phyloP scores from a whole-genome alignment of 2,113 vertebrate species.

The Miniopterus natalensis region DNA sequence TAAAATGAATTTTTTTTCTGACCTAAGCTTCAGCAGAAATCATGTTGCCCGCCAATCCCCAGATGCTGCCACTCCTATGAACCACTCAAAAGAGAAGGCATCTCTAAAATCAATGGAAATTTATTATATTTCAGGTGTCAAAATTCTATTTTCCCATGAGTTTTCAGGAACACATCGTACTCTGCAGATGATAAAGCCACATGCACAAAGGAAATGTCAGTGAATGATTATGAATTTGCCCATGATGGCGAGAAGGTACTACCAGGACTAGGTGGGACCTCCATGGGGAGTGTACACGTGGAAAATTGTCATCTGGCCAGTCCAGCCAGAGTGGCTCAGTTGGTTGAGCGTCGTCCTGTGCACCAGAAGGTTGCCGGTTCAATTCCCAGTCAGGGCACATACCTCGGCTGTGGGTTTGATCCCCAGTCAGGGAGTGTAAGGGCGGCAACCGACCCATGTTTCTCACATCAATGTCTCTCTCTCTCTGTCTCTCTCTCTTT shows the following conservation, averaged over 20 bases:
- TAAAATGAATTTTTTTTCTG: background rate
- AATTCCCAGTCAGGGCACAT: too few relatives aligned
- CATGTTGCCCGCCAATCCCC: background rate
- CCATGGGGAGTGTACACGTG: background rate
- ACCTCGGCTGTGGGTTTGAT: too few relatives aligned
- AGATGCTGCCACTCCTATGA: background rate
- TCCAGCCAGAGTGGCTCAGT: too few relatives aligned
- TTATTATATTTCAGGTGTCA: background rate
- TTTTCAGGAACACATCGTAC: background rate
- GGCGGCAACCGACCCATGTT: too few relatives aligned
- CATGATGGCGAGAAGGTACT: background rate
- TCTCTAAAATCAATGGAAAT: conserved; percentile 2
- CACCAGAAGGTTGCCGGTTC: too few relatives aligned
- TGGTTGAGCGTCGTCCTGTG: too few relatives aligned
- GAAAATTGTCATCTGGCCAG: background rate
- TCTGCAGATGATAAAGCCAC: background rate
- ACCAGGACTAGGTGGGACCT: background rate
- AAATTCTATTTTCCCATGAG: background rate
- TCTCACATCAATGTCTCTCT: too few relatives aligned
- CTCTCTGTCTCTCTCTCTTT: too few relatives aligned
- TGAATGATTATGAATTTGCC: background rate
- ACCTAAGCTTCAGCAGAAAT: background rate
- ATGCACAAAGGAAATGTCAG: background rate
- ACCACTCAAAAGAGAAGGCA: background rate
- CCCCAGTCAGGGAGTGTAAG: too few relatives aligned